These are phyloP conservation scores for Julus scanicus DNA, from an alignment of 2,888 invertebrate genomes.

Conservation along the genomic window DNA sequence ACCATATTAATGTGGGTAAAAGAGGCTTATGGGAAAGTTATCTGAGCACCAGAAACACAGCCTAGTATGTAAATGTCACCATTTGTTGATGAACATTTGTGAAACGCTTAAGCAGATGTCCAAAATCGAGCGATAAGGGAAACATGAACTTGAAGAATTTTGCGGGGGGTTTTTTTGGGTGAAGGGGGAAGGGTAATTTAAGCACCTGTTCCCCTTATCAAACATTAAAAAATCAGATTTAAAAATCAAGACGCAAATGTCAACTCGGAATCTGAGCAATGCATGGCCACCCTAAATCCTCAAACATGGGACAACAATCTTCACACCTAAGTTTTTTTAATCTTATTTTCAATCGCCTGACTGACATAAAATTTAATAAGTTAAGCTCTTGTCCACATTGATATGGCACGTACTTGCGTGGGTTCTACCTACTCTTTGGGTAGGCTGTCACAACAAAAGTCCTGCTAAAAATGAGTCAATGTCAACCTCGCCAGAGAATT, in stretches of 20 bases:
- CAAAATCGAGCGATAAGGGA: background rate
- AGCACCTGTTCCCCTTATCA: constrained; percentile 42
- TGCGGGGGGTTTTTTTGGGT: background rate
- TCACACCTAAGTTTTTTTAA: constrained; percentile 27
- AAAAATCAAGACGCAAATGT: background rate
- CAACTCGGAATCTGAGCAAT: background rate
- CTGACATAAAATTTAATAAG: constrained; percentile 30
- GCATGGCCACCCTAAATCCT: background rate
- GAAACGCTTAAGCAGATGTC: constrained; percentile 30
- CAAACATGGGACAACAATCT: constrained; percentile 22
- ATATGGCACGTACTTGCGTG: constrained; percentile 31
- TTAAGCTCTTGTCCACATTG: constrained; percentile 21
- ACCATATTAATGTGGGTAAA: constrained; percentile 38
- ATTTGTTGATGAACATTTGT: constrained; percentile 8
- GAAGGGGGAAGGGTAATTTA: background rate
- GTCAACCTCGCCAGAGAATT: background rate
- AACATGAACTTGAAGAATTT: background rate
- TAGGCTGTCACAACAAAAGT: constrained; percentile 22
- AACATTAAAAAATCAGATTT: background rate
- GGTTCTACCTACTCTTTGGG: background rate
- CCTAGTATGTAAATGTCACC: constrained; percentile 30
- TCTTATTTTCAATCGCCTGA: constrained; percentile 21
- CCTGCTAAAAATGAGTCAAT: background rate
- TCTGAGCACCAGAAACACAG: background rate
- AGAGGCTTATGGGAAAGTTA: constrained; percentile 27